Percentiles rank a stretch among this genome's conserved stretches.
Evolutionary conservation across 2,113 vertebrate species (phyloP).

Genomic region (Dasypus novemcinctus): DNA sequence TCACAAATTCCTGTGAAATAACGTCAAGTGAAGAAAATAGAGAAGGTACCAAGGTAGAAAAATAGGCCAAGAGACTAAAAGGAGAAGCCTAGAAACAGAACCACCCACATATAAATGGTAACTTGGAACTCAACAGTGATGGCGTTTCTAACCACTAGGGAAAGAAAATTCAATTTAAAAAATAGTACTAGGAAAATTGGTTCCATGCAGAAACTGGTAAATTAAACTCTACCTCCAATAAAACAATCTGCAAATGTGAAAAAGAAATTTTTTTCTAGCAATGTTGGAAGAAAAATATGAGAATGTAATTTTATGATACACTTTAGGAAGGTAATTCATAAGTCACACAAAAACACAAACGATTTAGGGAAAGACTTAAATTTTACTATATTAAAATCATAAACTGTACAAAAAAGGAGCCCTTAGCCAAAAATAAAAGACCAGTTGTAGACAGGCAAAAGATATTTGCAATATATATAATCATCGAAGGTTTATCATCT

Average conservation of each 20-base stretch:
- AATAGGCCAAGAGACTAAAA: background rate
- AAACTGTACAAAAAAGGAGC: background rate
- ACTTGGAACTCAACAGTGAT: background rate
- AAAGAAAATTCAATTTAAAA: constrained; percentile 35
- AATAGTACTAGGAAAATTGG: background rate
- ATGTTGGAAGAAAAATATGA: background rate
- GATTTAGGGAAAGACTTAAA: background rate
- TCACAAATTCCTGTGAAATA: background rate
- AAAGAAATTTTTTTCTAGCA: background rate
- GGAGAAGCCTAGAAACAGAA: background rate
- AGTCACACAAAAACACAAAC: background rate
- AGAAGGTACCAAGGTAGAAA: background rate
- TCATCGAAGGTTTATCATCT: background rate
- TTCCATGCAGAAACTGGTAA: background rate
- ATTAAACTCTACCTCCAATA: background rate
- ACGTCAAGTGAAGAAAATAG: background rate
- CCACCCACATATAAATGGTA: background rate
- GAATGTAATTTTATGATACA: background rate
- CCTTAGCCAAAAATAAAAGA: background rate
- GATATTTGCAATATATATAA: background rate
- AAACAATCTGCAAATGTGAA: background rate
- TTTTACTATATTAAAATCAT: background rate
- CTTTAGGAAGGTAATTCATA: background rate
- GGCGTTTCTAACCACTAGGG: background rate
- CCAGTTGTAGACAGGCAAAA: background rate